Conservation (phyloP, 2,797 vertebrate species). For the Lagorchestes hirsutus region DNA sequence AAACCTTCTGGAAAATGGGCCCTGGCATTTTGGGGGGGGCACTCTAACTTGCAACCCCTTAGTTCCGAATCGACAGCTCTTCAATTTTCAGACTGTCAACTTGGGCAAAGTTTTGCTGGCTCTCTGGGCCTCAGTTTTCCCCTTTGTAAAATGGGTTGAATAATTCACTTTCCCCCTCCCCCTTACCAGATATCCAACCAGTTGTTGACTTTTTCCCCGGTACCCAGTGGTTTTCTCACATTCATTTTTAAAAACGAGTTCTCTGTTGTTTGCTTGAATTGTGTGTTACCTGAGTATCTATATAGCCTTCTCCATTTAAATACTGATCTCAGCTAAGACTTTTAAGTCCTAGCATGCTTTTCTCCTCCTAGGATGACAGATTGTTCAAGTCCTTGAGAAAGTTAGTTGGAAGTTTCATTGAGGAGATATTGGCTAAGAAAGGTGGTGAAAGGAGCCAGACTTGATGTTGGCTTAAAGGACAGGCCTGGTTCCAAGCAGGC, state of each 20-base stretch:
- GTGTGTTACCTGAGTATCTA: neutral
- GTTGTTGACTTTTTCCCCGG: neutral
- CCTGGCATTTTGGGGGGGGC: neutral
- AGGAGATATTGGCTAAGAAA: slow-evolving; percentile 5
- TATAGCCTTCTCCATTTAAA: slow-evolving; percentile 32
- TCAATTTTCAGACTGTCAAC: neutral
- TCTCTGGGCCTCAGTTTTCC: slow-evolving; percentile 57
- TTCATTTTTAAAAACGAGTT: neutral
- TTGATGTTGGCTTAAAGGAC: neutral
- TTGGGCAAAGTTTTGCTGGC: neutral
- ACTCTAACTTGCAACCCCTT: neutral
- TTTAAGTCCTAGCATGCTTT: neutral
- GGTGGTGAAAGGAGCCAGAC: neutral
- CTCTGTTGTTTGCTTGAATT: neutral
- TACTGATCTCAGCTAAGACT: neutral
- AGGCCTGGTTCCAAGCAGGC: slow-evolving; percentile 33
- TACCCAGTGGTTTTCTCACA: neutral
- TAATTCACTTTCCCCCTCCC: neutral
- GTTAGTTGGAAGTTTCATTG: neutral
- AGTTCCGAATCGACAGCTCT: neutral
- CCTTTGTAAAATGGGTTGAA: slow-evolving; percentile 66
- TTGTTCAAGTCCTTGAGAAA: neutral
- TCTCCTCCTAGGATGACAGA: neutral
- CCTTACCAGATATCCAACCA: neutral
- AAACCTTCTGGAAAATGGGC: neutral